A percentile compares a stretch with the other conserved stretches of the same genome.
These are phyloP conservation scores for Lanius ludovicianus DNA, from an alignment of 2,113 vertebrate species.

Conservation along the genomic window DNA sequence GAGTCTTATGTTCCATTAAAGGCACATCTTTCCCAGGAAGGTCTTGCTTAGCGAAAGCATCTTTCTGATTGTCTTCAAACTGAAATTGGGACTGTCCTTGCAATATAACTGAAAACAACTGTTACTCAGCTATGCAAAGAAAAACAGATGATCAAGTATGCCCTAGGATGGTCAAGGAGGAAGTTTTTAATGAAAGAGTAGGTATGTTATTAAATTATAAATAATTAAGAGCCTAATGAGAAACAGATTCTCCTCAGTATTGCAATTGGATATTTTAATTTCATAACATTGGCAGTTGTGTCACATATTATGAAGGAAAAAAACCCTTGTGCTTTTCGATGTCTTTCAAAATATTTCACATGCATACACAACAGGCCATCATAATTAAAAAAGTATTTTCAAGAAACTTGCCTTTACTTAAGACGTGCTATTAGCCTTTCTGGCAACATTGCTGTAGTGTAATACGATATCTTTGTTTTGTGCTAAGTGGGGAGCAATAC, in stretches of 20 bases:
- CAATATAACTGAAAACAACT: neutral
- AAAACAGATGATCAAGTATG: fast-evolving
- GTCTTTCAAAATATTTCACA: neutral
- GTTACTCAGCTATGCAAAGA: neutral
- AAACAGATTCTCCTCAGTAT: neutral
- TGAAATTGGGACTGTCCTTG: neutral
- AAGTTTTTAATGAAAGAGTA: neutral
- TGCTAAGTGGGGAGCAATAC: neutral
- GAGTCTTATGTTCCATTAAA: fast-evolving
- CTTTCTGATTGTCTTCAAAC: neutral
- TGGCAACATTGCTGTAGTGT: neutral
- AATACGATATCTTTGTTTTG: neutral
- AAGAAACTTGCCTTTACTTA: neutral
- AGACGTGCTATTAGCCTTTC: neutral
- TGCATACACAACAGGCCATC: neutral
- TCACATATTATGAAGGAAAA: neutral
- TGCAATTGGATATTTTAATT: neutral
- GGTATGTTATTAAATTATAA: neutral
- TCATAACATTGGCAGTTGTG: neutral
- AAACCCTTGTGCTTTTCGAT: fast-evolving
- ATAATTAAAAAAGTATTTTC: neutral
- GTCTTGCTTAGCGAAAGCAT: neutral
- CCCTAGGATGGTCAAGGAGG: neutral
- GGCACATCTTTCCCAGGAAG: neutral
- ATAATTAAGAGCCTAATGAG: neutral